These are phyloP conservation scores for Heliconius erato DNA, from an alignment of 2,888 invertebrate species.

Conservation along the genomic window DNA sequence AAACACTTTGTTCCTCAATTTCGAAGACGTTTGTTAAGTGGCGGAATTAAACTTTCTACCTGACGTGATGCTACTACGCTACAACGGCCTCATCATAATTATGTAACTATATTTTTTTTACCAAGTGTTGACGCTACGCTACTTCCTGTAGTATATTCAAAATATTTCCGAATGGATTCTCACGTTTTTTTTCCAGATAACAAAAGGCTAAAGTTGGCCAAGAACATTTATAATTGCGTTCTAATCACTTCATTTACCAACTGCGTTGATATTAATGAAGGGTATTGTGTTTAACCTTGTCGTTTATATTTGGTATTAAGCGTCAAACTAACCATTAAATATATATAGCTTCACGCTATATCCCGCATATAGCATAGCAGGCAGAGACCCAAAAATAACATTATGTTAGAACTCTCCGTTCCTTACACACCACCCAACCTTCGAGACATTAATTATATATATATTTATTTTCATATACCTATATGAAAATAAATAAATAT, in stretches of 20 bases:
- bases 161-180: constrained; percentile 9
- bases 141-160: constrained; percentile 13
- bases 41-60: too few species aligned
- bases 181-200: constrained; percentile 11
- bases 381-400: too few species aligned
- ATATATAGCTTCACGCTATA: too few species aligned
- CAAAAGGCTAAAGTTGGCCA: constrained; percentile 22
- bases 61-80: neutral
- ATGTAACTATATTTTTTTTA: neutral
- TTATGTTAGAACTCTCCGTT: too few species aligned
- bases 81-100: neutral
- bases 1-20: too few species aligned
- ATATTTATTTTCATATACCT: too few species aligned
- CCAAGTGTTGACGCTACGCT: neutral
- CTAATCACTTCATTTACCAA: constrained; percentile 3
- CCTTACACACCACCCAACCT: too few species aligned
- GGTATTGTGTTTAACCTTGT: neutral
- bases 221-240: constrained; percentile 26
- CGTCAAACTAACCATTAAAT: neutral
- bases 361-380: too few species aligned
- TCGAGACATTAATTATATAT: too few species aligned
- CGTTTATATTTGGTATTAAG: neutral
- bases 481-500: too few species aligned
- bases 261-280: neutral
- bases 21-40: too few species aligned